Conservation (phyloP, 2,797 vertebrate species). For the Sitta carolinensis region DNA sequence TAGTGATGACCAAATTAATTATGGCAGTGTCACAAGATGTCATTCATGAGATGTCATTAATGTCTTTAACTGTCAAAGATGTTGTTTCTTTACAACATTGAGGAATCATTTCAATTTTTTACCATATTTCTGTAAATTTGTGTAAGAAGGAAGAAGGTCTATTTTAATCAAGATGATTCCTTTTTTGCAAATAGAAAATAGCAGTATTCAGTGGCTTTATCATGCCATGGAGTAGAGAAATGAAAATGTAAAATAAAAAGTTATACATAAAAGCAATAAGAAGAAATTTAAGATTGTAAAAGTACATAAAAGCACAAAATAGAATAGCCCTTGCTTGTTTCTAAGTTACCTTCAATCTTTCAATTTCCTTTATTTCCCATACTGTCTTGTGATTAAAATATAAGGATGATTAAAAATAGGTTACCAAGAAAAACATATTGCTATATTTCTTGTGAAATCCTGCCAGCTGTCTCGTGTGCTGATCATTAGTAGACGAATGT, state of each 20-base stretch:
- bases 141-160: neutral
- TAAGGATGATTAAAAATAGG: neutral
- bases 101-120: neutral
- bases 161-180: neutral
- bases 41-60: neutral
- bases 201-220: neutral
- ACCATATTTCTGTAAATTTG: neutral
- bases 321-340: neutral
- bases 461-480: neutral
- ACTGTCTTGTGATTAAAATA: neutral
- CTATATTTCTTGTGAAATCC: neutral
- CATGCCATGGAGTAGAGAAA: neutral
- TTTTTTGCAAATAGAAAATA: neutral
- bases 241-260: neutral
- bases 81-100: neutral
- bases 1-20: neutral
- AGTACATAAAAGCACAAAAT: neutral
- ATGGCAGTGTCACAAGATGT: neutral
- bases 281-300: neutral
- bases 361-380: neutral
- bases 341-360: neutral
- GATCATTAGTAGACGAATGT: neutral
- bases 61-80: neutral
- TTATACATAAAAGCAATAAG: neutral
- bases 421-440: neutral